These are phyloP conservation scores for Caenorhabditis uteleia DNA, from an alignment of 2,888 invertebrate genomes.

Conservation along the genomic window DNA sequence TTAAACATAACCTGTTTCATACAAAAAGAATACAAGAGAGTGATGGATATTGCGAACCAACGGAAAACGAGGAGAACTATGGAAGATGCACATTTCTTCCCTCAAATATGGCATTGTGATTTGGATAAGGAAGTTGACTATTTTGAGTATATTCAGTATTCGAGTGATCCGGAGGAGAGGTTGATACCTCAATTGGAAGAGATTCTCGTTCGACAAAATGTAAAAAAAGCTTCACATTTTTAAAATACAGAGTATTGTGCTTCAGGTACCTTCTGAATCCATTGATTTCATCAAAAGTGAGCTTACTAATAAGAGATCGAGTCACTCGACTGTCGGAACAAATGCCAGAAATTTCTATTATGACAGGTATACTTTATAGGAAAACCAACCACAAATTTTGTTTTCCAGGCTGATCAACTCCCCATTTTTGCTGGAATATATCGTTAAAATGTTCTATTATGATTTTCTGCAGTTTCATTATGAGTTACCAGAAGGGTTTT, in stretches of 20 bases:
- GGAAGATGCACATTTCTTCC: slow-evolving; percentile 57
- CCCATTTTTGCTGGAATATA: slow-evolving; percentile 60
- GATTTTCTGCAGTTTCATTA: slow-evolving; percentile 56
- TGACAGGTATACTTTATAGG: slow-evolving; percentile 1
- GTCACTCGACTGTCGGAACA: slow-evolving; percentile 15
- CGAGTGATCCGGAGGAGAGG: slow-evolving; percentile 23
- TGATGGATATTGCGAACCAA: slow-evolving; percentile 35
- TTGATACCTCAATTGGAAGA: slow-evolving; percentile 27
- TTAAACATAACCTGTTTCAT: slow-evolving; percentile 61
- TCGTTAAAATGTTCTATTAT: slow-evolving; percentile 62
- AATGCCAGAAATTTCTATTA: slow-evolving; percentile 17
- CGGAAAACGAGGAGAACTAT: slow-evolving; percentile 28
- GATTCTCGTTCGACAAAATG: slow-evolving; percentile 21
- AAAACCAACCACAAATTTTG: too few species aligned
- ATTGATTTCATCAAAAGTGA: slow-evolving; percentile 13
- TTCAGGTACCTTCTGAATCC: slow-evolving; percentile 21
- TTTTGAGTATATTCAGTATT: slow-evolving; percentile 38
- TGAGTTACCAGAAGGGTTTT: slow-evolving; percentile 46
- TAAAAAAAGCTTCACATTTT: background rate
- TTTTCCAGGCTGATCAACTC: slow-evolving; percentile 34
- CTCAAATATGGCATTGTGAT: slow-evolving; percentile 53
- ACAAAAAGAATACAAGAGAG: slow-evolving; percentile 44
- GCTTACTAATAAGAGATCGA: slow-evolving; percentile 6
- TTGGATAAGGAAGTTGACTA: slow-evolving; percentile 21
- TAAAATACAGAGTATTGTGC: background rate